Conservation (phyloP, 2,797 vertebrate genomes). For the Limnodromus scolopaceus region DNA sequence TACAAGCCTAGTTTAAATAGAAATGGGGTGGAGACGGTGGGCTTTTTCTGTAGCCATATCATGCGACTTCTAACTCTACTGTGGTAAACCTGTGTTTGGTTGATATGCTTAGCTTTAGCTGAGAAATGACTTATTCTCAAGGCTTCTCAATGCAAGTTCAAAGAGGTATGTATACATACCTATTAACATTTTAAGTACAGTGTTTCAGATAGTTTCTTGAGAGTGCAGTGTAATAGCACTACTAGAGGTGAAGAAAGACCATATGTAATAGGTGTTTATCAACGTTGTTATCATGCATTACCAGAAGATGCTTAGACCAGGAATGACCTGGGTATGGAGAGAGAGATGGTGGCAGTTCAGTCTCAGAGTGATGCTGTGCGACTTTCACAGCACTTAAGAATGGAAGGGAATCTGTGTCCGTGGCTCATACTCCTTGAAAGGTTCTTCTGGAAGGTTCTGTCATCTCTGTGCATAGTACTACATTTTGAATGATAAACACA, state of each 20-base stretch:
- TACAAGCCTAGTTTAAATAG: not conserved
- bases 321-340: not conserved
- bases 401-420: not conserved
- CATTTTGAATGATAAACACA: not conserved
- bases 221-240: not conserved
- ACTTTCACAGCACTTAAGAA: not conserved
- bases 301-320: not conserved
- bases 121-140: not conserved
- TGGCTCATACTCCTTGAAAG: not conserved
- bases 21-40: not conserved
- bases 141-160: not conserved
- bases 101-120: not conserved
- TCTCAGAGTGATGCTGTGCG: not conserved
- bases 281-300: fast-evolving
- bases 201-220: not conserved
- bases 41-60: not conserved
- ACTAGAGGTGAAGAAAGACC: not conserved
- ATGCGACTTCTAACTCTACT: not conserved
- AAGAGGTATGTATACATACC: not conserved
- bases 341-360: not conserved
- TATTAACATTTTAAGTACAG: not conserved
- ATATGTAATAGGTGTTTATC: not conserved
- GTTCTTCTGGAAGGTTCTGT: not conserved
- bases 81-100: not conserved
- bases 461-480: not conserved